phyloP scores from a whole-genome alignment of 2,797 vertebrate species.

The Diglossa cyanea region DNA sequence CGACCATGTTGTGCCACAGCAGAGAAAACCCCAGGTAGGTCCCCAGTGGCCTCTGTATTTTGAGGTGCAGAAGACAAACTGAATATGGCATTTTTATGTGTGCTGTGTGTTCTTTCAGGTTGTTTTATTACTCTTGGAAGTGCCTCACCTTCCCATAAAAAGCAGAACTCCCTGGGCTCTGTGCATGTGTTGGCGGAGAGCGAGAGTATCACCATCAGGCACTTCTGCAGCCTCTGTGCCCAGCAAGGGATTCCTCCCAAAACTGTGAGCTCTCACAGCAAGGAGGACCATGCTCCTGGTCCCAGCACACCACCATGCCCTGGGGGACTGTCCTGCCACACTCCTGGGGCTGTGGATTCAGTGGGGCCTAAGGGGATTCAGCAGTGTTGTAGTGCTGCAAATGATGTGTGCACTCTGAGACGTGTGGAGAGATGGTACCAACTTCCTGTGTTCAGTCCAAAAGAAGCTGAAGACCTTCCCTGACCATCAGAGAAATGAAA shows the following conservation, averaged over 20 bases:
- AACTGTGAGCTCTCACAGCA: background rate
- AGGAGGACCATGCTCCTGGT: rapidly evolving
- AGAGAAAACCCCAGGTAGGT: background rate
- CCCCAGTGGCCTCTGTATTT: background rate
- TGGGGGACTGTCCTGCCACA: background rate
- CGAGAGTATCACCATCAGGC: rapidly evolving
- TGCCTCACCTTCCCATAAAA: background rate
- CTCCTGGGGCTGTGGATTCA: background rate
- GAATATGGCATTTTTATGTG: background rate
- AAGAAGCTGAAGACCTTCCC: background rate
- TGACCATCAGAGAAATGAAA: background rate
- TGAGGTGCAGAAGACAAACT: background rate
- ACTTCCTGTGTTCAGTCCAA: background rate
- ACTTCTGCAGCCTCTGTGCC: background rate
- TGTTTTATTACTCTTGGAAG: background rate
- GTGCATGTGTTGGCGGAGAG: rapidly evolving
- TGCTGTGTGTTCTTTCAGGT: background rate
- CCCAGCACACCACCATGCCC: background rate
- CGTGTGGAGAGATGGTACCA: rapidly evolving
- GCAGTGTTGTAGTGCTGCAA: background rate
- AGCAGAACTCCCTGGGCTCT: background rate
- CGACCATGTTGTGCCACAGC: background rate
- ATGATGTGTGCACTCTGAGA: background rate
- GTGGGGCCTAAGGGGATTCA: too few species aligned
- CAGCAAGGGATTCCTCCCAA: background rate